Base-by-base conservation (phyloP, 2,888 invertebrate species). In the Clostera curtula region DNA sequence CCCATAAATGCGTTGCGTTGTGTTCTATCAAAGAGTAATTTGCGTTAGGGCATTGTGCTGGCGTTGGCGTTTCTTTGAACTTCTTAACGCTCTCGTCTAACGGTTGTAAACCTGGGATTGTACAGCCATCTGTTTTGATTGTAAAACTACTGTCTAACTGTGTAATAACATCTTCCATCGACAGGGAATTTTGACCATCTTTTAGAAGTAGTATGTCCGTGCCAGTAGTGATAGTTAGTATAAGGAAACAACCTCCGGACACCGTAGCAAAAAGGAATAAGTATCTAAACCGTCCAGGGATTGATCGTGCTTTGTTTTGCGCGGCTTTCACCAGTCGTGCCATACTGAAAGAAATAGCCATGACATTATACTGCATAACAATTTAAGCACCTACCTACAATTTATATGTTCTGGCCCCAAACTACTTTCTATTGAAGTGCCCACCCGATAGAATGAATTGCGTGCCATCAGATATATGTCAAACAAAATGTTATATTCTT, bases 41-140 rank as follows among this genome's bases (percentile, higher is more conserved):
- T 13, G 57, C 60, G 17, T 76, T 77, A n/a, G 75, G 67, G 37
- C 88, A 87, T 42, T 87, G 87, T 18, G 74, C 69, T 13, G 87
- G 62, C 14, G 69, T 63, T 4, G 86, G 86, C 7, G 67, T 65
- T 26, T 67, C 59, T 22, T 89, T 77, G 47, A 85, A 90, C 36
- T 76, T 73, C 39, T 67, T 75, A 14, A 90, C 74, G 18, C 72
- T 66, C 3, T 79, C 63, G 52, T 90, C 89, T 41, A 87, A 86
- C 0, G 90, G 86, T 40, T 86, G 79, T 46, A 91, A 66, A 1
- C 85, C 85, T 0, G 90, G 89, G 41, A 92, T 90, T 5, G 87
- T 86, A 55, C 91, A 91, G 11, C 91, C 91, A 32, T 80, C 70
- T 5, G 88, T 90, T 51, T 86, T 83, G 25, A 91, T 86, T 2